Evolutionary conservation across 37 sponge, comb jelly and placozoan species (phyloP).

Genomic region (Petrosia ficiformis): DNA sequence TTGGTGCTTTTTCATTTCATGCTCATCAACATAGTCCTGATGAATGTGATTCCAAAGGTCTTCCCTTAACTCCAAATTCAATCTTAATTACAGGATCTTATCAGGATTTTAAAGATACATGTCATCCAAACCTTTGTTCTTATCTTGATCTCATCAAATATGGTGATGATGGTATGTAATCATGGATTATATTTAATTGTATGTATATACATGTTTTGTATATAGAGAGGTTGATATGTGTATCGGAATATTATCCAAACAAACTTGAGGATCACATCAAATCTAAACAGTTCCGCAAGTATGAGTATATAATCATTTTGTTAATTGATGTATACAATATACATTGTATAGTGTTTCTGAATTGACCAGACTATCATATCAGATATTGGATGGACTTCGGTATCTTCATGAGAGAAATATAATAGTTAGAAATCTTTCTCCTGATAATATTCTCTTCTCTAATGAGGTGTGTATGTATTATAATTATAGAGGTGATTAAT

Average conservation of each 20-base stretch:
- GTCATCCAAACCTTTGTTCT: conserved; percentile 72
- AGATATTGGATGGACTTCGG: conserved; percentile 61
- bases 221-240: conserved; percentile 68
- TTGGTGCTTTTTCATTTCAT: conserved; percentile 81
- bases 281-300: conserved; percentile 20
- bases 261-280: conserved; percentile 65
- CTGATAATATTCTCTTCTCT: conserved; percentile 56
- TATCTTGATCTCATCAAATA: conserved; percentile 76
- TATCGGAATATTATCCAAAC: conserved; percentile 77
- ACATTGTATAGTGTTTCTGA: neutral
- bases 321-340: too few relatives aligned
- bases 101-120: conserved; percentile 46
- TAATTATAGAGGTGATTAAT: conserved; percentile 6
- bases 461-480: too few relatives aligned
- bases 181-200: neutral
- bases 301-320: neutral
- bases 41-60: conserved; percentile 82
- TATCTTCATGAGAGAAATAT: conserved; percentile 62
- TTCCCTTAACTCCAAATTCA: conserved; percentile 88
- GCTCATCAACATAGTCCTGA: conserved; percentile 69
- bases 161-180: conserved; percentile 47
- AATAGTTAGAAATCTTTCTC: conserved; percentile 52
- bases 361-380: conserved; percentile 28
- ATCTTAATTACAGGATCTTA: conserved; percentile 83
- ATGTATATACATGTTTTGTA: neutral